Evolutionary conservation across 2,113 vertebrate species (phyloP), one percentile per base, ranked within the genome.

Genomic region (Peromyscus maniculatus): DNA sequence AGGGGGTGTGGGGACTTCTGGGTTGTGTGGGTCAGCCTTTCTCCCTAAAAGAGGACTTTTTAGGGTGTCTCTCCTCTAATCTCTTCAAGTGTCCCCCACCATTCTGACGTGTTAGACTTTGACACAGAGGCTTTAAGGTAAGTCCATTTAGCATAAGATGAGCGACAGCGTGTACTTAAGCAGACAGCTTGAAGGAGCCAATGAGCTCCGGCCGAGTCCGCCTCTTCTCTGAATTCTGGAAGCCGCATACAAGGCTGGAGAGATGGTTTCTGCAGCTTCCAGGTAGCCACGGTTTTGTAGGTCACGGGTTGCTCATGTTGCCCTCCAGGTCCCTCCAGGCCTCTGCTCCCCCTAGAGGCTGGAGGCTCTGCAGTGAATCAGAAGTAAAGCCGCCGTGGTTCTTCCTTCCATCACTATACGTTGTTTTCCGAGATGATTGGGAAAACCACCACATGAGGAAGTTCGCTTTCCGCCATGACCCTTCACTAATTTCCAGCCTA

Each of bases 391-490:
- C 66, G 16, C 86, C 66, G 12, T 86, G 26, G 62, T 57, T 97
- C 67, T 55, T 78, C 91, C 66, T 46, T 69, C 28, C 43, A 13
- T 28, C 1, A 0, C 15, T 15, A 7, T 88, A 5, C 26, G 5
- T 91, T 93, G 75, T 52, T 26, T 86, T 59, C 80, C n/a, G 89
- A 93, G 91, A 83, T 69, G 83, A 66, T 52, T 77, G 19, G 66
- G 62, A 86, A 80, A 80, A 79, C 10, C 28, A 9, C 33, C 79
- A 31, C 39, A 93, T 36, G 55, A 94, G 93, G 83, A 92, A 57
- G 92, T 93, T 91, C 19, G 55, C 80, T 93, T 92, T 89, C 78
- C 78, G n/a, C 84, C n/a, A 10, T 16, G 22, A 52, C 77, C 75
- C 31, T 64, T 46, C 43, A 67, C 86, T 93, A 59, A 87, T 97